Evolutionary conservation across 2,113 vertebrate genomes (phyloP), one percentile per base, ranked within the genome.

Genomic region (Hemiprocne comata): DNA sequence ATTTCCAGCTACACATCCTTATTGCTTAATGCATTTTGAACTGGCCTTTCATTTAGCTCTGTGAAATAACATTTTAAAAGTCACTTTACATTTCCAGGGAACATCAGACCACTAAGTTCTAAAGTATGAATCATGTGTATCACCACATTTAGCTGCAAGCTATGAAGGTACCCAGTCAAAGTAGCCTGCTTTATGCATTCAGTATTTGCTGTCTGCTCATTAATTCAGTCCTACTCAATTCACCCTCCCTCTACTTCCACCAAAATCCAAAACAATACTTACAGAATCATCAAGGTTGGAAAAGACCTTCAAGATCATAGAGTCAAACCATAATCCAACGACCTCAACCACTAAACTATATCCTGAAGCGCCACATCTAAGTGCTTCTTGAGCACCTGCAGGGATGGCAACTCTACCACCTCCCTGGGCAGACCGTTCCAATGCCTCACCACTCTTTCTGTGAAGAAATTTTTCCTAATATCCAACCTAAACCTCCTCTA

Each of bases 31-130:
- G 58, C 36, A 46, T 87, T 95, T 88, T 90, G 87, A 96, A 80
- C 9, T 19, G 17, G 77, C 58, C 88, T 94, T 96, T 97, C 94
- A 93, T 10, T 79, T 60, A 78, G 34, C 57, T 87, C 94, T 77
- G 26, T 75, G 60, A 96, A 96, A 97, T 87, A 58, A 61, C 86
- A 87, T 86, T 97, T 96, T 84, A 90, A 78, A 94, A 87, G 76
- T 87, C 53, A 53, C 38, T 93, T 91, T 83, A 77, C 46, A 51
- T 90, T 97, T 91, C 81, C 72, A 85, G 77, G 67, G 91, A 87
- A 91, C 0, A 1, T 33, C 85, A 87, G 70, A 80, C 36, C 55
- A 69, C 25, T 34, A 14, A 71, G 15, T 23, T 64, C 65, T 83
- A 90, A 93, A 94, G 94, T 73, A 94, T 80, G 75, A 97, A 93